A percentile compares a stretch with the other conserved stretches of the same genome.
Conservation (phyloP, 2,113 vertebrate species). For the Ifrita kowaldi region DNA sequence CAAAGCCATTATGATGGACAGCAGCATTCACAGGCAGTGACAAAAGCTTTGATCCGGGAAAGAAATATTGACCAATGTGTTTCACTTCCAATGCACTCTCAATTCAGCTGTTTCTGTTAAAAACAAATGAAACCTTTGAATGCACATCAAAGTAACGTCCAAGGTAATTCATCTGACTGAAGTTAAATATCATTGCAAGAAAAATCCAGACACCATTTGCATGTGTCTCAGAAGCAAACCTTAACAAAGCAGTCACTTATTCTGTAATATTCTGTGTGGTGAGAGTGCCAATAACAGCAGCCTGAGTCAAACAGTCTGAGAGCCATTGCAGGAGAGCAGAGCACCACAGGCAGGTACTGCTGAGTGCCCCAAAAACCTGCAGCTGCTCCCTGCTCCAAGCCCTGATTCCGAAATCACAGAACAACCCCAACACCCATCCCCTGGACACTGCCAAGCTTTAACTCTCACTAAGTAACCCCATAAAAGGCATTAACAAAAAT, state of each 20-base stretch:
- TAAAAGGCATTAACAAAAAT: not conserved
- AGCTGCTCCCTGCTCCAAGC: not conserved
- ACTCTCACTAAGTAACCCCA: not conserved
- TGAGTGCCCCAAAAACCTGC: not conserved
- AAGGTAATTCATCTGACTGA: conserved; percentile 18
- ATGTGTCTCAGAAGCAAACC: not conserved
- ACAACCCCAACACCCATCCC: not conserved
- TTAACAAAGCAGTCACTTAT: not conserved
- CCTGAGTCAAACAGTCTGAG: not conserved
- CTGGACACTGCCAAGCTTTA: not conserved
- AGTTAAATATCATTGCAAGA: not conserved
- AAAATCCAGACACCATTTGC: conserved; percentile 32
- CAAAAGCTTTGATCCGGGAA: conserved; percentile 31
- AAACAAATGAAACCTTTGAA: conserved; percentile 45
- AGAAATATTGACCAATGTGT: conserved; percentile 8
- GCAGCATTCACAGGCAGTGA: not conserved
- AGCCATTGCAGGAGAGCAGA: not conserved
- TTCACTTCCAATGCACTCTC: not conserved
- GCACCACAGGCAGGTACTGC: not conserved
- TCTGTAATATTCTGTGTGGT: not conserved
- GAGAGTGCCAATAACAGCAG: not conserved
- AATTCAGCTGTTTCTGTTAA: conserved; percentile 15
- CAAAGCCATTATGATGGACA: conserved; percentile 44
- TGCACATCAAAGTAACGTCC: conserved; percentile 33
- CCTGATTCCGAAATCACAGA: not conserved